These are phyloP conservation scores for Caenorhabditis macrosperma DNA, from an alignment of 2,888 invertebrate species.

Conservation along the genomic window DNA sequence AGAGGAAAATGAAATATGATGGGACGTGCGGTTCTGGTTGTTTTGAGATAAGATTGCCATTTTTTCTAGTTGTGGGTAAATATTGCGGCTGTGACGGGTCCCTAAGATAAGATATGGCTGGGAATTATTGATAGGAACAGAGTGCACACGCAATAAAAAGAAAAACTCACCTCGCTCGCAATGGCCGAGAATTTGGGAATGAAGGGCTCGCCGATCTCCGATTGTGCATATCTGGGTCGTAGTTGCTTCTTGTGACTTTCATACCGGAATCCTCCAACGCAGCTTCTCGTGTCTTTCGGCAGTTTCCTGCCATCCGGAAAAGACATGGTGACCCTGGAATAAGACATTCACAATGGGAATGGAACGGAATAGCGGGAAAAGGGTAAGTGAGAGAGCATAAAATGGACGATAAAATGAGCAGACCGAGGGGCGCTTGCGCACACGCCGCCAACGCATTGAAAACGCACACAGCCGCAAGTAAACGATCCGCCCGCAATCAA, in stretches of 20 bases:
- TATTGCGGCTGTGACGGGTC: neutral
- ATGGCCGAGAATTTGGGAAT: constrained; percentile 75
- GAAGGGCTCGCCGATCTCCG: constrained; percentile 69
- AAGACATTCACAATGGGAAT: neutral
- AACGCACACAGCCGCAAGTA: constrained; percentile 45
- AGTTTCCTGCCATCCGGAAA: constrained; percentile 37
- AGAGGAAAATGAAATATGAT: neutral
- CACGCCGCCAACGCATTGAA: constrained; percentile 32
- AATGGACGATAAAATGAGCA: constrained; percentile 41
- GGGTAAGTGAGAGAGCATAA: constrained; percentile 20
- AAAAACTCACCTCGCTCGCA: constrained; percentile 66
- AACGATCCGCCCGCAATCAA: constrained; percentile 53
- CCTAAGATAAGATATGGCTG: neutral
- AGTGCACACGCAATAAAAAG: neutral
- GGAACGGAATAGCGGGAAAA: constrained; percentile 11
- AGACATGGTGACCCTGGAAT: constrained; percentile 39
- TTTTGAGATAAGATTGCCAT: constrained; percentile 1
- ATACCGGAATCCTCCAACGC: constrained; percentile 58
- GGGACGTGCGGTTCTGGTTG: neutral
- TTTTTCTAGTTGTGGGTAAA: neutral
- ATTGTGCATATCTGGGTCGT: constrained; percentile 68
- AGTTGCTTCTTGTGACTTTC: constrained; percentile 44
- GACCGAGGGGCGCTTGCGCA: constrained; percentile 26
- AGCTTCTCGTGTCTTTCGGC: constrained; percentile 58
- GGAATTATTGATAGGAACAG: neutral